Evolutionary conservation across 2,113 vertebrate species (phyloP), one percentile per base, ranked within the genome.

Genomic region (Alethe castanea): DNA sequence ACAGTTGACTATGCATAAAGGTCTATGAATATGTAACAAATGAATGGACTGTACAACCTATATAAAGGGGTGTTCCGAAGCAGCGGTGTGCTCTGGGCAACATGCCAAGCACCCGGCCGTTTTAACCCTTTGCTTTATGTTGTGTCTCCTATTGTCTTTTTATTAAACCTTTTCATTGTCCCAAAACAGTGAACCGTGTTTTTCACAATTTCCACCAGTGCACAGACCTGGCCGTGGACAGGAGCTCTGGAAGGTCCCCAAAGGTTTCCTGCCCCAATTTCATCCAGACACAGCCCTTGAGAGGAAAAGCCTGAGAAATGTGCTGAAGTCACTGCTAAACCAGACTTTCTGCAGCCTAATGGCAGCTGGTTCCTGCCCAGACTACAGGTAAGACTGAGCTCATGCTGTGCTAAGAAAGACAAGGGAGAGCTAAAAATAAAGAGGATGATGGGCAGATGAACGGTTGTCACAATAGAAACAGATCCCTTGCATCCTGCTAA

Each of bases 351-450:
- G 57, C 26, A 85, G 48, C 64, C 44, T 74, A 59, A 89, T 67
- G 72, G 47, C 69, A 59, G 48, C 6, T 29, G 56, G 45, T 78
- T 60, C 77, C 53, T 87, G 59, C 38, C 59, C 83, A 87, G 57
- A 25, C 24, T 29, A 2, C 12, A 74, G 73, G 81, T 84, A 81
- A 74, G 92, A 66, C 23, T 23, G 65, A 88, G 76, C 82, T 84
- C 22, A 6, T 40, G 56, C 33, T 61, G 9, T 19, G 61, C 23
- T 52, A 14, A 79, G 89, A 60, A 53, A 64, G 48, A 81, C 91
- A 92, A 42, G 5, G 8, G 31, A 33, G 40, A 91, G 70, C 36
- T 93, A 59, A 88, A 94, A 92, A 81, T 82, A 31, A 53, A 57
- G 74, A 4, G 40, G 54, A 14, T 79, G 84, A 81, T 56, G 70